These are phyloP conservation scores for Botia almorhae DNA, from an alignment of 2,797 vertebrate species.

Conservation along the genomic window DNA sequence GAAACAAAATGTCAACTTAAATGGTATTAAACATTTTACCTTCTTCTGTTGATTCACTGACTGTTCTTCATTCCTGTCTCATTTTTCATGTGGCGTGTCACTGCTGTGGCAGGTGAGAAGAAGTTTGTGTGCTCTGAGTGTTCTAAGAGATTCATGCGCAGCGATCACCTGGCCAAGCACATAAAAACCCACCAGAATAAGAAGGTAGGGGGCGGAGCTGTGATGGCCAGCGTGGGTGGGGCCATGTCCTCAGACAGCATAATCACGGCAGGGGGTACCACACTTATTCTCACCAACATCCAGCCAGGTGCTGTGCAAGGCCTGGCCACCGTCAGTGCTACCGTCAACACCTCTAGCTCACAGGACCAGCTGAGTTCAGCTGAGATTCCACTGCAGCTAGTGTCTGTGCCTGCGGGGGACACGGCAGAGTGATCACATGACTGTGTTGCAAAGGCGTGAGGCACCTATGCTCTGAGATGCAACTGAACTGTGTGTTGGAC, in stretches of 20 bases:
- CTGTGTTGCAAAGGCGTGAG: slow-evolving; percentile 8
- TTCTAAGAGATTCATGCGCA: slow-evolving; percentile 99
- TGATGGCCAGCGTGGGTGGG: slow-evolving; percentile 90
- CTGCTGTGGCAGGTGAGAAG: slow-evolving; percentile 89
- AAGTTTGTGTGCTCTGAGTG: slow-evolving; percentile 99
- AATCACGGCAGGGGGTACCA: slow-evolving; percentile 96
- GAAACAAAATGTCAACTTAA: no score
- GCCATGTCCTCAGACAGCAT: slow-evolving; percentile 89
- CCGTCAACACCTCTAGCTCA: slow-evolving; percentile 76
- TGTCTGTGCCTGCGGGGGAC: slow-evolving; percentile 95
- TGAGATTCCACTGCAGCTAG: slow-evolving; percentile 98
- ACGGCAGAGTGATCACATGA: slow-evolving; percentile 90
- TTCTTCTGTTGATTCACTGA: no score
- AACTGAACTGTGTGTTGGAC: slow-evolving; percentile 34
- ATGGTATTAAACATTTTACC: no score
- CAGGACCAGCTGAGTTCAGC: slow-evolving; percentile 96
- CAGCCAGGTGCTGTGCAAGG: slow-evolving; percentile 92
- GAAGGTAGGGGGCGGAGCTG: slow-evolving; percentile 90
- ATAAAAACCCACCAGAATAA: slow-evolving; percentile 99
- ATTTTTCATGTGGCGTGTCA: neutral
- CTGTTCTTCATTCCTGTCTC: no score
- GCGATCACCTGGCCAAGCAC: slow-evolving; percentile 99
- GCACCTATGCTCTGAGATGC: slow-evolving; percentile 33
- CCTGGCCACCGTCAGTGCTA: slow-evolving; percentile 89
- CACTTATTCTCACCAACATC: slow-evolving; percentile 99